Evolutionary conservation across 2,888 invertebrate species (phyloP).

Genomic region (Hermaeophaga mercurialis): DNA sequence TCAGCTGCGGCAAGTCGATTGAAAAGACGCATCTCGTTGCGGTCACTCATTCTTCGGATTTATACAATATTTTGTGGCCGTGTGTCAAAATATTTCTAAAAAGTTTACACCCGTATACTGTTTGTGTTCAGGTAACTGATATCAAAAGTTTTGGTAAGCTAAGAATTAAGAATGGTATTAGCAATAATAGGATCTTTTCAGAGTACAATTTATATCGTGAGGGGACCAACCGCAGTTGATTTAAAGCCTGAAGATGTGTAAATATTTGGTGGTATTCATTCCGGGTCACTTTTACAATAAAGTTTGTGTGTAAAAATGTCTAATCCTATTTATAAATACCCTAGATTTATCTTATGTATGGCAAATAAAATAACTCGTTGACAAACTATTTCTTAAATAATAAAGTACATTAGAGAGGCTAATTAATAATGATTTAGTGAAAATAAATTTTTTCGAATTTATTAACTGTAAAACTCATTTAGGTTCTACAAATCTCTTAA

Average conservation of each 20-base stretch:
- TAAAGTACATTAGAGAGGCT: too few species aligned
- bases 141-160: constrained; percentile 12
- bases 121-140: constrained; percentile 15
- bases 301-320: background rate
- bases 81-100: constrained; percentile 25
- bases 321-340: background rate
- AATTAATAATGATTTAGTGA: too few species aligned
- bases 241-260: constrained; percentile 8
- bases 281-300: background rate
- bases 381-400: too few species aligned
- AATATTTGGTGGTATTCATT: background rate
- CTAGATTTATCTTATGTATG: constrained; percentile 5
- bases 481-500: too few species aligned
- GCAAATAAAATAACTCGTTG: too few species aligned
- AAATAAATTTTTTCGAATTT: too few species aligned
- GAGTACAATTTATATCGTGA: background rate
- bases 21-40: constrained; percentile 9
- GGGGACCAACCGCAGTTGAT: constrained; percentile 8
- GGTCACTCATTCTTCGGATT: constrained; percentile 18
- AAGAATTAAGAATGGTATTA: constrained; percentile 13
- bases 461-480: too few species aligned
- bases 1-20: constrained; percentile 17
- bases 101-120: constrained; percentile 9
- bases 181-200: constrained; percentile 1
- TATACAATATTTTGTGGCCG: constrained; percentile 17